These are phyloP conservation scores for Ciona savignyi DNA, from an alignment of 23 tunicate species.

Conservation along the genomic window DNA sequence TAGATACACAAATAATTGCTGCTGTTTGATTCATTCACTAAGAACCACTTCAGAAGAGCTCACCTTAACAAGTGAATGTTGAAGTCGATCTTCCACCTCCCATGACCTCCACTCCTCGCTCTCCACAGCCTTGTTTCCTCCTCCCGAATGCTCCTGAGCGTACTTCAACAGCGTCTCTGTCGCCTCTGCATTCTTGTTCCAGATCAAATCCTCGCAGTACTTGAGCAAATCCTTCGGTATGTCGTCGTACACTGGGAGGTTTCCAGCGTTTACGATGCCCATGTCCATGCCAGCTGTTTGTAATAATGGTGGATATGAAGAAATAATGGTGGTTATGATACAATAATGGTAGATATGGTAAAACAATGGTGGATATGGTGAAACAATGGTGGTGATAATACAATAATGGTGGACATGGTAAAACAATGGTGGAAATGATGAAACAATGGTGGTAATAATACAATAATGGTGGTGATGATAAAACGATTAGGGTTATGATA, in stretches of 20 bases:
- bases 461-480: too few species aligned
- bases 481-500: too few species aligned
- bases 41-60: not conserved
- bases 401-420: too few species aligned
- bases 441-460: too few species aligned
- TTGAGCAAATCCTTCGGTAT: conserved; percentile 48
- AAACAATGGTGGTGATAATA: too few species aligned
- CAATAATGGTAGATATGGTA: too few species aligned
- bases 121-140: conserved; percentile 63
- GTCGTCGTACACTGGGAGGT: conserved; percentile 87
- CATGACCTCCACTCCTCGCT: conserved; percentile 79
- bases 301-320: too few species aligned
- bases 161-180: conserved; percentile 63
- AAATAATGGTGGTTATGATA: too few species aligned
- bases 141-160: conserved; percentile 46
- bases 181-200: conserved; percentile 70
- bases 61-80: conserved; percentile 79
- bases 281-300: conserved; percentile 80
- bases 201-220: conserved; percentile 60
- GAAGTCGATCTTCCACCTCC: conserved; percentile 61
- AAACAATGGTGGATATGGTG: too few species aligned
- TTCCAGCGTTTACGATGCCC: conserved; percentile 96
- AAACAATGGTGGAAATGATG: too few species aligned
- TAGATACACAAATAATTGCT: too few species aligned
- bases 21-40: too few species aligned